A percentile compares a stretch with the other conserved stretches of the same genome.
phyloP scores from a whole-genome alignment of 2,797 vertebrate species.

The Antrozous pallidus region DNA sequence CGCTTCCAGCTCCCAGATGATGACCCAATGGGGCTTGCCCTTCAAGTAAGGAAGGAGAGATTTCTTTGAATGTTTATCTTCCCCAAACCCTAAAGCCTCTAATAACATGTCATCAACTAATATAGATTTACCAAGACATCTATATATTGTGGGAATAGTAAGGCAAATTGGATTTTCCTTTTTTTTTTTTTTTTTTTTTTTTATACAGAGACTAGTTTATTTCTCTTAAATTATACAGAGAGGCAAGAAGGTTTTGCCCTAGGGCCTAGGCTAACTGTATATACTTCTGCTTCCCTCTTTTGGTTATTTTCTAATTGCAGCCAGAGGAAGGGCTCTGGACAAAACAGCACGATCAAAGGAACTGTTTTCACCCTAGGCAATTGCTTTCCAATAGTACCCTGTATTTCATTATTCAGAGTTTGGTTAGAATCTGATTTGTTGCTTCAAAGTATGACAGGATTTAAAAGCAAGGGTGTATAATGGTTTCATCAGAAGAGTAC shows the following conservation, averaged over 20 bases:
- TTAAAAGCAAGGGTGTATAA: neutral
- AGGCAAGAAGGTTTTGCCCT: constrained; percentile 38
- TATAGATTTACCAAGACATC: constrained; percentile 14
- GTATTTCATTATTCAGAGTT: neutral
- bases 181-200: constrained; percentile 33
- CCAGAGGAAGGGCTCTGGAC: constrained; percentile 22
- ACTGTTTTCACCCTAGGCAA: neutral
- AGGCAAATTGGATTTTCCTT: neutral
- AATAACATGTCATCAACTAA: neutral
- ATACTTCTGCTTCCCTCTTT: neutral
- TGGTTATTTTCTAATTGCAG: constrained; percentile 41
- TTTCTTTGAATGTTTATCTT: neutral
- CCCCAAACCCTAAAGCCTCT: neutral
- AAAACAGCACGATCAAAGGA: constrained; percentile 14
- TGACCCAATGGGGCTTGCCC: neutral
- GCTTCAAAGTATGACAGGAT: neutral
- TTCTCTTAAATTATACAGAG: constrained; percentile 50
- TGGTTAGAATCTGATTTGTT: neutral
- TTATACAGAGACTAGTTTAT: neutral
- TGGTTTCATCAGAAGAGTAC: neutral
- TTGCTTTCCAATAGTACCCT: neutral
- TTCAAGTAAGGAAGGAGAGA: neutral
- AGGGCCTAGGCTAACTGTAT: constrained; percentile 10
- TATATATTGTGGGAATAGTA: neutral
- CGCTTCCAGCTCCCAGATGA: neutral